Percentiles rank a stretch among this genome's conserved stretches.
Conservation (phyloP, 2,113 vertebrate species). For the Equus przewalskii region DNA sequence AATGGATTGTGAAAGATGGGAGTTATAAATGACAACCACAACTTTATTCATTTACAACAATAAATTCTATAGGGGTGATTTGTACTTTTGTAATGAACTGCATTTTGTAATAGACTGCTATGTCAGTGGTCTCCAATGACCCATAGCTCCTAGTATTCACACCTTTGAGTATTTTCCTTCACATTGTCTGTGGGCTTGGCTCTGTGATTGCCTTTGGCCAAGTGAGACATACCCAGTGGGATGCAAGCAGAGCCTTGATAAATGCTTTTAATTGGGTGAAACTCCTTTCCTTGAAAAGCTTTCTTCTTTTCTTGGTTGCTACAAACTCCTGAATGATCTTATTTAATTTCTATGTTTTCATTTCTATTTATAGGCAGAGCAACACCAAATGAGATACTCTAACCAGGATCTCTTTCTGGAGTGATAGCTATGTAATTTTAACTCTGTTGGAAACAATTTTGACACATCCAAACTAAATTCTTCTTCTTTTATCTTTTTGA, state of each 20-base stretch:
- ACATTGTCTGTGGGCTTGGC: background rate
- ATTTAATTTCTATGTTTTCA: background rate
- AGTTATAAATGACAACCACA: background rate
- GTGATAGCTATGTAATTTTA: background rate
- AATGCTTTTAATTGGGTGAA: background rate
- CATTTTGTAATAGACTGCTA: background rate
- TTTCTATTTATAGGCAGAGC: background rate
- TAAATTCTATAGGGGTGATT: background rate
- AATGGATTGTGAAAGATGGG: background rate
- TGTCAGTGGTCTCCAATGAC: background rate
- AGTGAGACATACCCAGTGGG: too few species aligned
- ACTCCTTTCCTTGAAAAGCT: background rate
- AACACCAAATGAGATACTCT: background rate
- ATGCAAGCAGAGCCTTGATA: background rate
- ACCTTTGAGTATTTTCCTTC: background rate
- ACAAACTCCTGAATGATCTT: background rate
- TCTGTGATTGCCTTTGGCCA: background rate
- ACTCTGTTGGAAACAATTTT: background rate
- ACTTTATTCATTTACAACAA: background rate
- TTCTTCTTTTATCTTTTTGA: background rate
- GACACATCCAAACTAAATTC: background rate
- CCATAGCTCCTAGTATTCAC: background rate
- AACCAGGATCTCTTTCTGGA: background rate
- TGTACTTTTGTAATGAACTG: background rate
- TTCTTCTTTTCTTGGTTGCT: background rate